Evolutionary conservation across 2,888 invertebrate genomes (phyloP), one percentile per base, ranked within the genome.

Genomic region (Mythimna pallens): DNA sequence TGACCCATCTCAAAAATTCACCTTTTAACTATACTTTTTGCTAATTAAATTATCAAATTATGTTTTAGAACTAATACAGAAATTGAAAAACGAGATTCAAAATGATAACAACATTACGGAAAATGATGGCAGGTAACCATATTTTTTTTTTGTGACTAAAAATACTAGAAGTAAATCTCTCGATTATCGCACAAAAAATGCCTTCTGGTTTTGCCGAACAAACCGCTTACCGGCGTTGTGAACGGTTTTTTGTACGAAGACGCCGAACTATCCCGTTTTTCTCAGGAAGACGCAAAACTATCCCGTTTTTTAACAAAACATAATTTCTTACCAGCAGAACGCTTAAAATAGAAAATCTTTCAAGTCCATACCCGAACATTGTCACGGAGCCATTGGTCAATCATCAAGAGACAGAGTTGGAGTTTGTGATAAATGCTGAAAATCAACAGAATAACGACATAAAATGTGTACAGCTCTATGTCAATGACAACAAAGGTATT

Each of bases 51-150:
- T 25, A 12, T 20, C 5, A n/a, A 40, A 25, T 54, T n/a, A 14
- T 12, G 30, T 74, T 94, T 72, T 91, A 93, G 92, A 92, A 86
- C 85, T 93, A 67, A 90, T 94, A 81, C 87, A 93, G 65, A 93
- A 93, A 78, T 84, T 94, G 65, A 93, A 87, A 85, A 84, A 70
- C 76, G 93, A 94, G 62, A 86, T 85, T 68, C 82, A 89, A 72
- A 85, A 82, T 65, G 65, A 73, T 65, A 70, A 69, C 34, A 80
- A 64, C 68, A 59, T 43, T 22, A 68, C 72, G 14, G 74, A 66
- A 67, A 75, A 65, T 30, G 69, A 86, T 65, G 17, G 63, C 43
- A 77, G 89, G 89, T 61, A 61, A 22, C n/a, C n/a, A n/a, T n/a
- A n/a, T n/a, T n/a, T n/a, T 59, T 12, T 36, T 40, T 20, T 58